phyloP scores from a whole-genome alignment of 2,888 invertebrate species.

The Leptogaster cylindrica region DNA sequence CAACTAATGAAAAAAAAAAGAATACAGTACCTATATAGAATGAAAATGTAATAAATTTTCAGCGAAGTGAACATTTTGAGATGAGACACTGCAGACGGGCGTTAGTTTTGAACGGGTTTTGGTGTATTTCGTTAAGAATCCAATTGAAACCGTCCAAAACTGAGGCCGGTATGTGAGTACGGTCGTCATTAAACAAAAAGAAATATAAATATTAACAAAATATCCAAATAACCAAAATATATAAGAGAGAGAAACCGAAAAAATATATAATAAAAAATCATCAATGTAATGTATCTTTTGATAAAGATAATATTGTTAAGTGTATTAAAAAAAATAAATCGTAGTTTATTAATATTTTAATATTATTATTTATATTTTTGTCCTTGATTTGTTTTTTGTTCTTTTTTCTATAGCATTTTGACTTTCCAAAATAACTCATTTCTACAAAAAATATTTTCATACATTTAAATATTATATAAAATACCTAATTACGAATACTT shows the following conservation, averaged over 20 bases:
- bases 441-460: constrained; percentile 33
- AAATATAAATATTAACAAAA: constrained; percentile 28
- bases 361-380: not conserved
- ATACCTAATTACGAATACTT: constrained; percentile 19
- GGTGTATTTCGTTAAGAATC: constrained; percentile 60
- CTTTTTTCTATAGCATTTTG: too few species aligned
- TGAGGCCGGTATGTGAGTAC: constrained; percentile 59
- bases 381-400: not conserved
- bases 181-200: constrained; percentile 48
- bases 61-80: constrained; percentile 8
- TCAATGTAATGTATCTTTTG: not conserved
- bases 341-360: not conserved
- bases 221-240: too few species aligned
- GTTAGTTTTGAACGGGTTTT: constrained; percentile 64
- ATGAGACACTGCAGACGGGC: constrained; percentile 53
- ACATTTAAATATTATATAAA: constrained; percentile 16
- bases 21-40: too few species aligned
- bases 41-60: too few species aligned
- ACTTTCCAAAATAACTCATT: constrained; percentile 14
- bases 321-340: constrained; percentile 8
- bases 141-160: constrained; percentile 64
- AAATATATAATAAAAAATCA: not conserved
- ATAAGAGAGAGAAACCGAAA: too few species aligned
- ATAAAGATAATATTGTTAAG: too few species aligned
- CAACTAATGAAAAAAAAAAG: constrained; percentile 13